Percentiles rank a stretch among this genome's conserved stretches.
These are phyloP conservation scores for Valencia hispanica DNA, from an alignment of 2,797 vertebrate species.

Conservation along the genomic window DNA sequence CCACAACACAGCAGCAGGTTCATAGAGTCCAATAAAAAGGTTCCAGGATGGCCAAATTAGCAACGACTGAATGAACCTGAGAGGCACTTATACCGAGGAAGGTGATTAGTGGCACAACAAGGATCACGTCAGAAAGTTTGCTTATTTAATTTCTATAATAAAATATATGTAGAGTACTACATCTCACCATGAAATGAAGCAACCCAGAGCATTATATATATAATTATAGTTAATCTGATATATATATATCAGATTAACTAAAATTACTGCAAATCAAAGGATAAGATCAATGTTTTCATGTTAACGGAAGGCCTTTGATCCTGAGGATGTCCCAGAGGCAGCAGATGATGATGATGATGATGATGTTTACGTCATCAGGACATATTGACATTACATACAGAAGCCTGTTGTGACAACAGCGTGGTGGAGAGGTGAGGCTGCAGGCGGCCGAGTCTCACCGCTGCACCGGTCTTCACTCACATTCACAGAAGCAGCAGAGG, in stretches of 20 bases:
- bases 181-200: neutral
- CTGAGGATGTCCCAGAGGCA: neutral
- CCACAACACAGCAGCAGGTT: no score
- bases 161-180: neutral
- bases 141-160: neutral
- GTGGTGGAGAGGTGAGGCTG: slow-evolving; percentile 19
- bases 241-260: no score
- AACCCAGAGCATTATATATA: neutral
- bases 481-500: neutral
- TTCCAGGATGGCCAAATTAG: neutral
- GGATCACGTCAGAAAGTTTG: neutral
- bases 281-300: neutral
- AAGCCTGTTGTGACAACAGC: slow-evolving; percentile 60
- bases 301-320: neutral
- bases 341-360: neutral
- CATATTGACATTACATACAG: slow-evolving; percentile 65
- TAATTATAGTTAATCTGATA: no score
- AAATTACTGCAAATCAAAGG: neutral
- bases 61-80: neutral
- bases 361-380: slow-evolving; percentile 7
- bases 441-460: neutral
- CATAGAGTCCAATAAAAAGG: no score
- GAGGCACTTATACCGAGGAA: neutral
- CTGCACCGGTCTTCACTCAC: neutral
- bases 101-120: no score